Conservation (phyloP, 2,113 vertebrate genomes). For the Corythaeola cristata region DNA sequence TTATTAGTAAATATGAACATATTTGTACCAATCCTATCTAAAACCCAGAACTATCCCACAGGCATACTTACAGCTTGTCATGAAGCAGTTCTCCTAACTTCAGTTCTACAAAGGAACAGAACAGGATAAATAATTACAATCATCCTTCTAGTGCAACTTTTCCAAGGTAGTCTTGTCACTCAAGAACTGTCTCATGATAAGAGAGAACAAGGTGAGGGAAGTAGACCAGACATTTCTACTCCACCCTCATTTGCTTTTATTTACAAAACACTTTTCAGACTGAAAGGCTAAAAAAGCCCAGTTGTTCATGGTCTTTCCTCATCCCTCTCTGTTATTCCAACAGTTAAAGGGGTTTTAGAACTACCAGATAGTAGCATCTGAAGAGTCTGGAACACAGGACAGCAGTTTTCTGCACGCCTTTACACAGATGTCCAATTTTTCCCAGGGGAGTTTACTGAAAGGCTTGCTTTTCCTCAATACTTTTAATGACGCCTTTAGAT, state of each 20-base stretch:
- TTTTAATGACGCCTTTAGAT: neutral
- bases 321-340: neutral
- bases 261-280: neutral
- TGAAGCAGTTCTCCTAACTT: conserved; percentile 97
- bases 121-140: conserved; percentile 5
- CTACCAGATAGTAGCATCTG: neutral
- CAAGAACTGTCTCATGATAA: neutral
- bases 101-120: conserved; percentile 83
- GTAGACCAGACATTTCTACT: neutral
- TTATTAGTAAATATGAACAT: neutral
- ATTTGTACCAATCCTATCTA: neutral
- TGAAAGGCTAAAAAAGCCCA: neutral
- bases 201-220: neutral
- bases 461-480: neutral
- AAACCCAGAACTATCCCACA: neutral
- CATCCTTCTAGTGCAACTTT: neutral
- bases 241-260: neutral
- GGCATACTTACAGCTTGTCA: conserved; percentile 94
- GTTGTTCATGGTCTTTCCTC: neutral
- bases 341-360: neutral
- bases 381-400: neutral
- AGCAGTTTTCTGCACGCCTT: neutral
- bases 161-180: neutral
- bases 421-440: neutral
- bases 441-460: neutral